These are phyloP conservation scores for Leucozona laternaria DNA, from an alignment of 2,888 invertebrate genomes.

Conservation along the genomic window DNA sequence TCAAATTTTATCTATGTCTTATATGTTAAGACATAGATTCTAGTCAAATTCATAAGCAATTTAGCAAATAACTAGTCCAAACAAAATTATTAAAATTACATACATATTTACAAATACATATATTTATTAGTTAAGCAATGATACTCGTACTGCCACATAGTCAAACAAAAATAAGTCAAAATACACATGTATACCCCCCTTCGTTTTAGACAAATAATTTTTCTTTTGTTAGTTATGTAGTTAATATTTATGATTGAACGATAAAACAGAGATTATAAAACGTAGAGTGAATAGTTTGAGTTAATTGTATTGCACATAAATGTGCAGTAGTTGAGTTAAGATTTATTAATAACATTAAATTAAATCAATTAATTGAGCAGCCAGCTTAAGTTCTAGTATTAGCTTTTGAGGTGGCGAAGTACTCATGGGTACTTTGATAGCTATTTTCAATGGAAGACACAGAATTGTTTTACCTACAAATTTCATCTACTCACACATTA, in stretches of 20 bases:
- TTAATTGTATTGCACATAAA: neutral
- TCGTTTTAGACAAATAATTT: constrained; percentile 31
- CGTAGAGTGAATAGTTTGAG: neutral
- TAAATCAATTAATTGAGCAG: neutral
- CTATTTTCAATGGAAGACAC: too few relatives aligned
- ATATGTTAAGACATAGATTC: constrained; percentile 12
- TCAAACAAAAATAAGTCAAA: constrained; percentile 1
- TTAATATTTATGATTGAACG: neutral
- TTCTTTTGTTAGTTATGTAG: constrained; percentile 3
- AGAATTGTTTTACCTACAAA: too few relatives aligned
- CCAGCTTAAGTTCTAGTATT: neutral
- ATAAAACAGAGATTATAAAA: neutral
- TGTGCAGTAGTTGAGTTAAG: neutral
- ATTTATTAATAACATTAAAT: neutral
- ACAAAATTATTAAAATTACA: neutral
- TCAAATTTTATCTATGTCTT: constrained; percentile 8
- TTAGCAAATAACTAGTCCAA: constrained; percentile 39
- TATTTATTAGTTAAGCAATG: constrained; percentile 38
- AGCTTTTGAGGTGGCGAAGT: too few relatives aligned
- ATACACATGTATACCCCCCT: constrained; percentile 32
- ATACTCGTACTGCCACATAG: constrained; percentile 54
- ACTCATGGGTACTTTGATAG: too few relatives aligned
- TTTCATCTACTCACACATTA: too few relatives aligned
- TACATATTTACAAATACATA: neutral
- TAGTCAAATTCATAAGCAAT: constrained; percentile 38